Percentiles rank a stretch among this genome's conserved stretches.
These are phyloP conservation scores for Plumapathes pennacea DNA, from an alignment of 92 coral and sea anemone genomes.

Conservation along the genomic window DNA sequence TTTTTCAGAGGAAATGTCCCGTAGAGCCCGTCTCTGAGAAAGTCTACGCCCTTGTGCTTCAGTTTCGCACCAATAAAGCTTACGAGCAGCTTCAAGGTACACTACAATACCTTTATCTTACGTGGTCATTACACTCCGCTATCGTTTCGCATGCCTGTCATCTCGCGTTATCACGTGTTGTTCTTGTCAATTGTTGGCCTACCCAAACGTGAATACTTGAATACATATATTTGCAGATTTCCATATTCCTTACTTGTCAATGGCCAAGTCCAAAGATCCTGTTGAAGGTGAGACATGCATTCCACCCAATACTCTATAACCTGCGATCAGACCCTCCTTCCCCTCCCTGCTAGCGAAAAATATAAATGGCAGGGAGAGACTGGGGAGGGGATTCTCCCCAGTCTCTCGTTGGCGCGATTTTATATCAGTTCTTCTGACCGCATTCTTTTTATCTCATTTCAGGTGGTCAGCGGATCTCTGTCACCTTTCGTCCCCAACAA, in stretches of 20 bases:
- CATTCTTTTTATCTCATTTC: no score
- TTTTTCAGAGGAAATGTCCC: constrained; percentile 8
- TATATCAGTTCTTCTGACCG: no score
- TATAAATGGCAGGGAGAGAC: no score
- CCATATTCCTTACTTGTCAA: constrained; percentile 82
- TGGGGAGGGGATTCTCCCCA: no score
- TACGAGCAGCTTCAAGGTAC: constrained; percentile 52
- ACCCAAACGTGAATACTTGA: not conserved
- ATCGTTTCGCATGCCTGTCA: not conserved
- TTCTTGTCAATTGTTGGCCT: not conserved
- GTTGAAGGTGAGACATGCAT: constrained; percentile 50
- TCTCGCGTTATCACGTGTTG: not conserved
- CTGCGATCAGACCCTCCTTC: not conserved
- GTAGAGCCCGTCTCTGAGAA: constrained; percentile 2
- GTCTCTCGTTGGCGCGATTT: no score
- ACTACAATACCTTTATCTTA: not conserved
- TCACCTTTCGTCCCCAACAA: no score
- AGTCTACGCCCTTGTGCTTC: constrained; percentile 60
- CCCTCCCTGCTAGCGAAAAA: no score
- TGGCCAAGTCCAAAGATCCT: constrained; percentile 64
- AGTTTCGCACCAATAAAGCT: constrained; percentile 45
- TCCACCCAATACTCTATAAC: not conserved
- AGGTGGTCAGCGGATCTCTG: no score
- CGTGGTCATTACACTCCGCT: not conserved
- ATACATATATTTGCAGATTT: constrained; percentile 41